Base-by-base conservation (phyloP, 2,113 vertebrate species). In the Collichthys lucidus region DNA sequence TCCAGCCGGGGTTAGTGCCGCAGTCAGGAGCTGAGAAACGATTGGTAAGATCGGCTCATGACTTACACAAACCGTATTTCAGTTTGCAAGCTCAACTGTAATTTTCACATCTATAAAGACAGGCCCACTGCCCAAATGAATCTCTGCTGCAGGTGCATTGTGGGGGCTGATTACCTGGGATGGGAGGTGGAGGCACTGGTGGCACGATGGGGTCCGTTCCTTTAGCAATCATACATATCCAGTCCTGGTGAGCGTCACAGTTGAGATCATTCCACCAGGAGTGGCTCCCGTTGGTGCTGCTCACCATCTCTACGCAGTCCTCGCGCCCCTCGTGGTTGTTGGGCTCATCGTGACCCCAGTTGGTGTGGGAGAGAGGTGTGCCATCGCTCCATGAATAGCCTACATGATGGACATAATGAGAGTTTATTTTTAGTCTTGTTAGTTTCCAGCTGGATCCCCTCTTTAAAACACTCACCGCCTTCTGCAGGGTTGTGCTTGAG, bases 211-310 rank as follows among this genome's bases (percentile, higher is more conserved):
- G 95, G 0, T 2, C 89, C 67, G 89, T 80, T 57, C 93, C 94
- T 87, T 95, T 95, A 14, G 88, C 0, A 5, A 96, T 95, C 91
- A 79, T 91, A 79, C 95, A 96, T 57, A 96, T 94, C 95, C 95
- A 96, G 89, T 96, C 94, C 81, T 93, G 93, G 74, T 95, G 93
- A 15, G 94, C 95, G 0, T 95, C 94, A 35, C 95, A 96, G 91
- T 94, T 95, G 31, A 95, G 85, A 59, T 96, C 95, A 14, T 96
- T 96, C 95, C 95, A 96, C 87, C 64, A 94, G 44, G 95, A 95
- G 10, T 46, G 55, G 0, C 92, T 92, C 20, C 94, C 94, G 11
- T 95, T 95, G n/a, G 12, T 11, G 29, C 16, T 91, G 92, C 89
- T 95, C 71, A 95, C 89, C 95, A 96, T 93, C 90, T 96, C 95